Base-by-base conservation (phyloP, 2,888 invertebrate species). In the Sinodicranocentrus sp. region DNA sequence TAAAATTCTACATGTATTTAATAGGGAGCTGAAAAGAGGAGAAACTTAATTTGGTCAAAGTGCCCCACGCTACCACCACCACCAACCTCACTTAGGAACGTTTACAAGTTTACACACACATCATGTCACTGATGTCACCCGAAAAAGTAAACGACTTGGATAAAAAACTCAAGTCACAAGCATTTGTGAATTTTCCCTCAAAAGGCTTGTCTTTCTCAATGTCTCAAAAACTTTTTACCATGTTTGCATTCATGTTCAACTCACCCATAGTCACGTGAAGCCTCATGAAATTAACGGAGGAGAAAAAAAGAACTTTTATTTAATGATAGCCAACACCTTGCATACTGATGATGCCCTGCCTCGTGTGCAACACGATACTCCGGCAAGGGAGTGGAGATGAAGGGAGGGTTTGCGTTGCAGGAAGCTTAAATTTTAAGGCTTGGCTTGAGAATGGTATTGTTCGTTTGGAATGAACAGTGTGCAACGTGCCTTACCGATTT, bases 251-350 rank as follows among this genome's bases (percentile, higher is more conserved):
- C 43, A 48, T 68, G 15, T 2, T 23, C 26, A 13, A 71, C 25
- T 13, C 10, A 44, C 54, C 5, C 39, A 13, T 39, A 28, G 21
- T 23, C 23, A 25, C 59, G 25, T 26, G 25, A 25, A 10, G 59
- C 25, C 59, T 59, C 59, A 63, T 75, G 75, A 76, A 76, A 76
- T 75, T 65, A 65, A 57, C 59, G 67, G 15, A 39, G 54, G 13
- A 48, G n/a, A 5, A 17, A 48, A 17, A 33, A 48, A 48, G 57
- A 57, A 57, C 25, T 77, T 77, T 68, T 33, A 67, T 57, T 57
- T 57, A 77, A 67, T 67, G 68, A 71, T 54, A 23, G 68, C 67
- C 77, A 68, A 67, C 77, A 77, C 77, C 67, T 77, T 68, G 44
- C 57, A 67, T 72, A 57, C 71, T 54, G 52, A 75, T 65, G 21